Base-by-base conservation (phyloP, 2,797 vertebrate genomes). In the Toxotes lorentzi region DNA sequence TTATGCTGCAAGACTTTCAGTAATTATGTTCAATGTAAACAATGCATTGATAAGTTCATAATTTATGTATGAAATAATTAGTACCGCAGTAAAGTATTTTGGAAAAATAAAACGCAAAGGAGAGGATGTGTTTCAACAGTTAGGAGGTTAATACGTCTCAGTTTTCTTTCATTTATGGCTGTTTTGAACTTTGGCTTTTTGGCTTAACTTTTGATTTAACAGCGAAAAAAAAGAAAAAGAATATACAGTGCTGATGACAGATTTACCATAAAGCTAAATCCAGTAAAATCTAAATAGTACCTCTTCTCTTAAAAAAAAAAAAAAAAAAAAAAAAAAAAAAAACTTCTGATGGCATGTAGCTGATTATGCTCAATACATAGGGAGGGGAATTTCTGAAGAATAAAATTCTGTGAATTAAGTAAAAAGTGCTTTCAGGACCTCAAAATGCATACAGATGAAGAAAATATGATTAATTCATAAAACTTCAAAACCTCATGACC, bases 171-270 rank as follows among this genome's bases (percentile, higher is more conserved):
- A 66, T 69, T 81, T 84, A 86, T 89, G 85, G 76, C 85, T 84
- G 59, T 57, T 82, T 78, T 69, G 16, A 79, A 86, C 86, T 91
- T 91, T 92, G 89, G 88, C 76, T 85, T 90, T 73, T 80, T 86
- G 35, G 59, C 83, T 76, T 48, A 77, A 81, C 38, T 83, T 48
- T 74, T 79, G 69, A 78, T 67, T 76, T 65, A 53, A 83, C 13
- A 76, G 34, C 23, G n/a, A 51, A 74, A 47, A 30, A 79, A 60
- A 24, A 54, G 12, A 79, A 60, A 24, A 57, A 34, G n/a, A 72
- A 76, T 54, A 60, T 78, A 66, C 30, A 78, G 63, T 60, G 70
- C 63, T 56, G 30, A 63, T 70, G 27, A 78, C 35, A 73, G 11
- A 62, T 48, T 68, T 48, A 59, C 38, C 51, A 43, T 48, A 53